These are phyloP conservation scores for Lindbergichthys nudifrons DNA, from an alignment of 2,797 vertebrate species.

Conservation along the genomic window DNA sequence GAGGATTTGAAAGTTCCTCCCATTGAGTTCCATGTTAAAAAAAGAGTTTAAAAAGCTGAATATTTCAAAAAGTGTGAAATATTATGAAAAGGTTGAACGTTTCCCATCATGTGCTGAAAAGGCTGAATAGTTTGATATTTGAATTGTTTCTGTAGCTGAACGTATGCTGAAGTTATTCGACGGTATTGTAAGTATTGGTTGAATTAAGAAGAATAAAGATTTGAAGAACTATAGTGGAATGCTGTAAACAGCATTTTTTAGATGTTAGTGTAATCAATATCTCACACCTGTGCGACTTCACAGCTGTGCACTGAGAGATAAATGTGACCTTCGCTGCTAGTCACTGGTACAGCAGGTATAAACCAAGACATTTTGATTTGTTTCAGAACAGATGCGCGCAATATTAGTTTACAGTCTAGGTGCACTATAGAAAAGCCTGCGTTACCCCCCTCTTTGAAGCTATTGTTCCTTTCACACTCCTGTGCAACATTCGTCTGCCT, in stretches of 20 bases:
- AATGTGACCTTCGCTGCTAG: conserved; percentile 35
- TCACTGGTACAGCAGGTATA: conserved; percentile 22
- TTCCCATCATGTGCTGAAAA: too few relatives aligned
- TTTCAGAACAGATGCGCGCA: conserved; percentile 8
- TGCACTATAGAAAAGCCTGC: not conserved
- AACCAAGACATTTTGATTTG: conserved; percentile 43
- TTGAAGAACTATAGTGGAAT: too few relatives aligned
- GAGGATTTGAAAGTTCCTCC: too few relatives aligned
- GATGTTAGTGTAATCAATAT: conserved; percentile 7
- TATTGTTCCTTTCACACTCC: not conserved
- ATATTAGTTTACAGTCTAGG: conserved; percentile 20
- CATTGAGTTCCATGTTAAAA: too few relatives aligned
- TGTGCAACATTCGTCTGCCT: not conserved
- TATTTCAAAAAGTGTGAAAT: too few relatives aligned
- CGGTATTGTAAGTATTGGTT: too few relatives aligned
- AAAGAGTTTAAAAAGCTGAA: too few relatives aligned
- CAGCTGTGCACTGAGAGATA: conserved; percentile 44
- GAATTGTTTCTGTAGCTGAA: too few relatives aligned
- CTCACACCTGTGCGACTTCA: conserved; percentile 47
- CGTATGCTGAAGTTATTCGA: too few relatives aligned
- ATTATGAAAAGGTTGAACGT: too few relatives aligned
- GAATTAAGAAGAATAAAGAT: too few relatives aligned
- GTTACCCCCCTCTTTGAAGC: not conserved
- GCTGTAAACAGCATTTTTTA: not conserved
- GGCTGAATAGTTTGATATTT: too few relatives aligned